Percentiles rank a stretch among this genome's conserved stretches.
Evolutionary conservation across 2,113 vertebrate species (phyloP).

Genomic region (Sardina pilchardus): DNA sequence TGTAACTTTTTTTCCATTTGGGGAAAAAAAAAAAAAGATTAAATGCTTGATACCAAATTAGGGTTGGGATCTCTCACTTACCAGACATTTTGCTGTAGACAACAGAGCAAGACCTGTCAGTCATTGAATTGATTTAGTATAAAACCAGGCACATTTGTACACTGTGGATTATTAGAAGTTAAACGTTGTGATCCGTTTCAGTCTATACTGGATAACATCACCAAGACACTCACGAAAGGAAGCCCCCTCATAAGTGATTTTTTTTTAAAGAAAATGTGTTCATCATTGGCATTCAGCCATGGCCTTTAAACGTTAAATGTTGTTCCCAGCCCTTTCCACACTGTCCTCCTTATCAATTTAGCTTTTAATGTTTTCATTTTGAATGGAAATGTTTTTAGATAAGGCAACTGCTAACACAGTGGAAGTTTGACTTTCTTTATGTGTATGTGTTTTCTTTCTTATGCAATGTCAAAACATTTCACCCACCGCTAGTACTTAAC

Average conservation of each 20-base stretch:
- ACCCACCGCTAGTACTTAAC: slow-evolving; percentile 13
- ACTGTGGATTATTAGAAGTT: neutral
- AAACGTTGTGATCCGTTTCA: neutral
- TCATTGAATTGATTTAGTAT: slow-evolving; percentile 29
- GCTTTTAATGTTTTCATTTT: neutral
- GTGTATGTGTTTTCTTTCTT: slow-evolving; percentile 11
- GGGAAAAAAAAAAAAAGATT: slow-evolving; percentile 11
- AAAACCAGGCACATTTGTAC: slow-evolving; percentile 1
- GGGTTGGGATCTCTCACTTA: slow-evolving; percentile 73
- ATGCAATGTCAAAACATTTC: slow-evolving; percentile 32
- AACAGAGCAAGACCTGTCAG: neutral
- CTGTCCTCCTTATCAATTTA: neutral
- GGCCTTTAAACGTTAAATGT: neutral
- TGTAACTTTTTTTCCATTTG: slow-evolving; percentile 70
- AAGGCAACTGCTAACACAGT: neutral
- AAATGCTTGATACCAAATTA: slow-evolving; percentile 64
- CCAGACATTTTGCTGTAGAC: slow-evolving; percentile 6
- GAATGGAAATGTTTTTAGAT: slow-evolving; percentile 12
- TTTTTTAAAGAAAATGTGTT: neutral
- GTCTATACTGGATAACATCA: neutral
- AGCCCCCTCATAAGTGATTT: neutral
- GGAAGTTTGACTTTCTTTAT: slow-evolving; percentile 3
- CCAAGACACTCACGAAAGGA: neutral
- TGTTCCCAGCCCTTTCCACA: neutral
- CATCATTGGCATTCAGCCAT: neutral